Conservation (phyloP, 2,113 vertebrate genomes). For the Actenoides hombroni region DNA sequence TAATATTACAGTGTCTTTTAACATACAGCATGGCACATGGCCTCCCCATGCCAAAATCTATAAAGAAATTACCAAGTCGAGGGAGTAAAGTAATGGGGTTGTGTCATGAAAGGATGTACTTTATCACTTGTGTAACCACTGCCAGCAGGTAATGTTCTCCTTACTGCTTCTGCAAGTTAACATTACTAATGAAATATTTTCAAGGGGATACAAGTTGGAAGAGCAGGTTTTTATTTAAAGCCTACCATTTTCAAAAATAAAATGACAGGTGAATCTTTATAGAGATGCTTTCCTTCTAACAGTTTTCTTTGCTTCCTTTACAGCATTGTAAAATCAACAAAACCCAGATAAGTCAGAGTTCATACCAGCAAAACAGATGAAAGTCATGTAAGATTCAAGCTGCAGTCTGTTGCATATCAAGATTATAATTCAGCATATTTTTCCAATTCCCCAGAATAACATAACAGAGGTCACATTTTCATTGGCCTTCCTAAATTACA, state of each 20-base stretch:
- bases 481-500: constrained; percentile 24
- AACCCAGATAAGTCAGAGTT: not conserved
- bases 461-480: constrained; percentile 31
- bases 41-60: not conserved
- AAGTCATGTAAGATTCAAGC: not conserved
- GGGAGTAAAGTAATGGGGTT: not conserved
- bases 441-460: constrained; percentile 41
- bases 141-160: not conserved
- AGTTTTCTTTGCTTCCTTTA: not conserved
- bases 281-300: not conserved
- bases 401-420: constrained; percentile 30
- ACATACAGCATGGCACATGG: not conserved
- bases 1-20: not conserved
- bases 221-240: not conserved
- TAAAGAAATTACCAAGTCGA: not conserved
- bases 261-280: not conserved
- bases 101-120: not conserved
- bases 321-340: not conserved
- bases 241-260: not conserved
- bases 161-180: not conserved
- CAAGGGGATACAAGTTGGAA: not conserved
- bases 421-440: constrained; percentile 34
- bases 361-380: not conserved
- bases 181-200: not conserved
- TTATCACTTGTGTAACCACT: not conserved